Evolutionary conservation across 2,797 vertebrate species (phyloP).

Genomic region (Notoglanidium macrostoma): DNA sequence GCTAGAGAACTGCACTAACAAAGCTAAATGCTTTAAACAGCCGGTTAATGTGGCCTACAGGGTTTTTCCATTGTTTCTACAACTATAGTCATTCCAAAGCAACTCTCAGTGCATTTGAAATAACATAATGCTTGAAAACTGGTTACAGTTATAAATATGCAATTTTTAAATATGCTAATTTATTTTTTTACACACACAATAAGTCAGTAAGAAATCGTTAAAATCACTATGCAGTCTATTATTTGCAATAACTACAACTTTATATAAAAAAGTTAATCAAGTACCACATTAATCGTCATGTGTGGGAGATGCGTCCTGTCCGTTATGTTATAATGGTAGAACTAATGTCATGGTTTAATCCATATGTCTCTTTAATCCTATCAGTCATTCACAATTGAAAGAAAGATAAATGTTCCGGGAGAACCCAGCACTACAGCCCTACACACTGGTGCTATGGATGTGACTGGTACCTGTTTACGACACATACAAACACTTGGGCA

Average conservation of each 20-base stretch:
- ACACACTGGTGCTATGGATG: neutral
- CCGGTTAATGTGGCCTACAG: neutral
- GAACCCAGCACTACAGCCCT: neutral
- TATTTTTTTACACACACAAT: neutral
- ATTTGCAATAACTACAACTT: constrained; percentile 3
- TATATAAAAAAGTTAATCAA: neutral
- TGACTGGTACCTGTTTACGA: neutral
- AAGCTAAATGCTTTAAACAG: neutral
- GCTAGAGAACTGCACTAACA: neutral
- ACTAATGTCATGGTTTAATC: neutral
- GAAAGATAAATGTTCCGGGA: neutral
- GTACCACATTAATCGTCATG: neutral
- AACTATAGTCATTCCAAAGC: neutral
- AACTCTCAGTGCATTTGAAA: neutral
- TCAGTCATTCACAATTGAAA: neutral
- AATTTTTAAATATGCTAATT: too few relatives aligned
- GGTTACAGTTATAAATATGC: neutral
- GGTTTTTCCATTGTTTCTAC: neutral
- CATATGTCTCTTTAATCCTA: neutral
- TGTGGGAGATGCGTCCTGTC: neutral
- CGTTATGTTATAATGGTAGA: neutral
- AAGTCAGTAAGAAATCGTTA: neutral
- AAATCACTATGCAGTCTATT: neutral
- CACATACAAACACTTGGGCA: neutral
- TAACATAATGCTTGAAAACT: neutral